phyloP scores from a whole-genome alignment of 2,888 invertebrate species.

The Melieria picta region DNA sequence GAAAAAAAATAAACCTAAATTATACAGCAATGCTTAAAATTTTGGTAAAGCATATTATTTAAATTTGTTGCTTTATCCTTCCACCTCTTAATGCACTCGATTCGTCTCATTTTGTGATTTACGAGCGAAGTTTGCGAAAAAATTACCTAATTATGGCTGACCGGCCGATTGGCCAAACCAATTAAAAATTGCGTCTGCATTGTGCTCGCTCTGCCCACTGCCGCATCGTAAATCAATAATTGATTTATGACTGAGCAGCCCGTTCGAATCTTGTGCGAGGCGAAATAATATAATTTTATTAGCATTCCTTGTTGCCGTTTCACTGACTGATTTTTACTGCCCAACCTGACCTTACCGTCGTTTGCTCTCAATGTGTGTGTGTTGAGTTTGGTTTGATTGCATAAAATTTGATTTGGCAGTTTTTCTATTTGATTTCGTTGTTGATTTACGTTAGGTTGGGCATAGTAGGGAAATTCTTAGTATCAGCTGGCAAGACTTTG shows the following conservation, averaged over 20 bases:
- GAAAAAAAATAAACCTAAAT: neutral
- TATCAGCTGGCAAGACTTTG: too few species aligned
- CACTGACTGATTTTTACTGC: too few species aligned
- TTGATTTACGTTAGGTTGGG: too few species aligned
- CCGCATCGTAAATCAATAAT: constrained; percentile 49
- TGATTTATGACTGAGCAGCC: constrained; percentile 46
- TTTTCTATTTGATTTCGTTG: too few species aligned
- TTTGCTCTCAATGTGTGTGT: too few species aligned
- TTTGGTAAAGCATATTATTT: constrained; percentile 15
- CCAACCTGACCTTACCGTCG: too few species aligned
- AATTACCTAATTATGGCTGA: constrained; percentile 32
- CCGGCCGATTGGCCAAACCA: constrained; percentile 14
- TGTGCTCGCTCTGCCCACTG: constrained; percentile 46
- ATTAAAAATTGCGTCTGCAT: constrained; percentile 12
- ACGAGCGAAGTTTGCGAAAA: constrained; percentile 19
- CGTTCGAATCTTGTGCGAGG: too few species aligned
- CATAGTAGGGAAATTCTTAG: too few species aligned
- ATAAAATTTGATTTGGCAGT: too few species aligned
- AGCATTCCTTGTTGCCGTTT: too few species aligned
- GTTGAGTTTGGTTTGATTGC: too few species aligned
- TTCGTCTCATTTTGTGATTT: constrained; percentile 25
- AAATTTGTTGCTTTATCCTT: neutral
- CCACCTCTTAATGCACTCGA: neutral
- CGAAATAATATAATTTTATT: too few species aligned
- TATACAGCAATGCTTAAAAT: neutral